Percentiles rank a stretch among this genome's conserved stretches.
phyloP scores from a whole-genome alignment of 92 coral and sea anemone genomes.

The Epizoanthus scotinus region DNA sequence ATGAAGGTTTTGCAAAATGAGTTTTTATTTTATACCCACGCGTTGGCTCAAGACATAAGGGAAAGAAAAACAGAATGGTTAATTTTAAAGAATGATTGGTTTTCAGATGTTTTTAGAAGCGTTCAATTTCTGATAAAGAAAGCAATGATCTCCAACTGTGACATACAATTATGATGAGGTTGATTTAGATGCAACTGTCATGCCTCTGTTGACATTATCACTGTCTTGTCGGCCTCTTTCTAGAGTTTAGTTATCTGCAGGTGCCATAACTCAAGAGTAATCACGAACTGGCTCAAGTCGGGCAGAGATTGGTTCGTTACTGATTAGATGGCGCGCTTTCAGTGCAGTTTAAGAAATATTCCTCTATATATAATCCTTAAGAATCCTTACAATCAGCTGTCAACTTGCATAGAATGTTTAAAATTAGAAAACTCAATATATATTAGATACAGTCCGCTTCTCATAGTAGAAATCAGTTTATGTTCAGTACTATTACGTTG shows the following conservation, averaged over 20 bases:
- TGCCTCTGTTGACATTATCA: neutral
- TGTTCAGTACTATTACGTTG: too few relatives aligned
- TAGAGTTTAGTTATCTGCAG: neutral
- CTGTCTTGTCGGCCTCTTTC: neutral
- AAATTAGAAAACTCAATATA: too few relatives aligned
- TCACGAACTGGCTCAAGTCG: too few relatives aligned
- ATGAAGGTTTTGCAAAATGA: neutral
- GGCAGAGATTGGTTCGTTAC: too few relatives aligned
- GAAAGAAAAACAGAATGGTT: neutral
- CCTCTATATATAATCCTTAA: too few relatives aligned
- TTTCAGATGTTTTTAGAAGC: neutral
- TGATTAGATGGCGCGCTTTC: too few relatives aligned
- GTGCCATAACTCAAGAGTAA: neutral
- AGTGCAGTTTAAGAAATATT: too few relatives aligned
- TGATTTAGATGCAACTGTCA: neutral
- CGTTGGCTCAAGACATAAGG: neutral
- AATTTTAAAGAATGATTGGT: constrained; percentile 4
- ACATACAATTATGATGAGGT: neutral
- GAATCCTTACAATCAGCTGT: too few relatives aligned
- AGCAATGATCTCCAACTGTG: constrained; percentile 4
- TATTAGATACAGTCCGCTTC: too few relatives aligned
- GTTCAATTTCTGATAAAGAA: neutral
- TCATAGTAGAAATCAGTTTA: too few relatives aligned
- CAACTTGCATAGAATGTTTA: too few relatives aligned
- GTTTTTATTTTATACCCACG: constrained; percentile 15